Evolutionary conservation across 2,797 vertebrate species (phyloP).

Genomic region (Glyptemys insculpta): DNA sequence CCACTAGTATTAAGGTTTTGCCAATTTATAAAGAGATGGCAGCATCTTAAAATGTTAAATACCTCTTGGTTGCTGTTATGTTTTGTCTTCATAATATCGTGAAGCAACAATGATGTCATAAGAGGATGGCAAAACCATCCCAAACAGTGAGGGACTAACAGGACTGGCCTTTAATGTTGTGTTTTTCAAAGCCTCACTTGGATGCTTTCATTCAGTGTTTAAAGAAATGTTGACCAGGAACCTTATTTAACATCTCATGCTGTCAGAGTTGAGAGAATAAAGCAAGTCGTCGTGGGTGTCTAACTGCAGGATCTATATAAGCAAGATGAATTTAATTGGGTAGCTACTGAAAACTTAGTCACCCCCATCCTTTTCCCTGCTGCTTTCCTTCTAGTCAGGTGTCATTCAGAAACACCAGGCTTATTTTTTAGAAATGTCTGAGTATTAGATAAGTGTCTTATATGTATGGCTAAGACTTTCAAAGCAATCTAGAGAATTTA

Average conservation of each 20-base stretch:
- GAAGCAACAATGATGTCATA: rapidly evolving
- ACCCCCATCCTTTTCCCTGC: neutral
- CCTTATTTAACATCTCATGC: neutral
- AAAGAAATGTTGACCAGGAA: rapidly evolving
- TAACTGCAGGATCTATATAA: neutral
- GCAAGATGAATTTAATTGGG: neutral
- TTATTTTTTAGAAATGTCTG: constrained; percentile 3
- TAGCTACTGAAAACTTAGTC: neutral
- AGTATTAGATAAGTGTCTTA: neutral
- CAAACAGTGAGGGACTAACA: neutral
- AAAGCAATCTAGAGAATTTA: neutral
- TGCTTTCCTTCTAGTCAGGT: neutral
- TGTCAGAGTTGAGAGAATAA: neutral
- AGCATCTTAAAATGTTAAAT: neutral
- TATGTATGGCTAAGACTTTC: neutral
- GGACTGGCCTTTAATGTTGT: rapidly evolving
- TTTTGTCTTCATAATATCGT: neutral
- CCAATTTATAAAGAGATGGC: rapidly evolving
- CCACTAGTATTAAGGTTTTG: neutral
- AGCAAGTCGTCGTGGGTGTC: neutral
- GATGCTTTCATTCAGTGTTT: rapidly evolving
- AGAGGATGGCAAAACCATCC: rapidly evolving
- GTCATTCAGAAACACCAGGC: neutral
- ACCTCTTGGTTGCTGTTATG: neutral
- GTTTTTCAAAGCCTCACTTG: neutral